Evolutionary conservation across 2,888 invertebrate species (phyloP).

Genomic region (Alloplasta piceator): DNA sequence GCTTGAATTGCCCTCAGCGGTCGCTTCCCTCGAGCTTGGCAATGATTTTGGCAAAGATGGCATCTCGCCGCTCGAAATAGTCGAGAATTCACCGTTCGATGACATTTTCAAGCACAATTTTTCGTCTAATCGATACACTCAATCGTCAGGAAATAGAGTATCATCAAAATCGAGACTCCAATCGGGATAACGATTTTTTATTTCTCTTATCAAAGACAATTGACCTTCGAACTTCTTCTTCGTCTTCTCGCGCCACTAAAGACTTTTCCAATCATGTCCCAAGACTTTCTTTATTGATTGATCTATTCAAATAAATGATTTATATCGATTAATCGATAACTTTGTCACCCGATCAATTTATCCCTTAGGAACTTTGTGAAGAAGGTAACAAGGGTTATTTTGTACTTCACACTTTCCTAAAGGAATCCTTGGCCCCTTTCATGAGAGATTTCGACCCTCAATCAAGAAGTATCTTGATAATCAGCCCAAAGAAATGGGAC

Average conservation of each 20-base stretch:
- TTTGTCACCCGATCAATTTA: no score
- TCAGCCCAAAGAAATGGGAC: no score
- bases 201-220: slow-evolving; percentile 13
- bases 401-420: no score
- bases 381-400: no score
- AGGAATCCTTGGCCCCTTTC: no score
- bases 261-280: slow-evolving; percentile 58
- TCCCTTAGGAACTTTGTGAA: no score
- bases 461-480: no score
- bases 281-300: slow-evolving; percentile 21
- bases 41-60: slow-evolving; percentile 78
- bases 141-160: not conserved
- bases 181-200: not conserved
- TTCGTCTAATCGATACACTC: not conserved
- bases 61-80: slow-evolving; percentile 80
- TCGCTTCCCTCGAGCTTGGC: slow-evolving; percentile 80
- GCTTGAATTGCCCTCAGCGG: slow-evolving; percentile 79
- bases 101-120: slow-evolving; percentile 74
- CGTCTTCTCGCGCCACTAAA: slow-evolving; percentile 62
- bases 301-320: not conserved
- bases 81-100: slow-evolving; percentile 81
- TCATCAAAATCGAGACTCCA: not conserved
- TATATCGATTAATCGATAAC: no score
- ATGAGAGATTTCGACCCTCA: no score
- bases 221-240: slow-evolving; percentile 61